Evolutionary conservation across 2,888 invertebrate genomes (phyloP).

Genomic region (Xiphydria camelus): DNA sequence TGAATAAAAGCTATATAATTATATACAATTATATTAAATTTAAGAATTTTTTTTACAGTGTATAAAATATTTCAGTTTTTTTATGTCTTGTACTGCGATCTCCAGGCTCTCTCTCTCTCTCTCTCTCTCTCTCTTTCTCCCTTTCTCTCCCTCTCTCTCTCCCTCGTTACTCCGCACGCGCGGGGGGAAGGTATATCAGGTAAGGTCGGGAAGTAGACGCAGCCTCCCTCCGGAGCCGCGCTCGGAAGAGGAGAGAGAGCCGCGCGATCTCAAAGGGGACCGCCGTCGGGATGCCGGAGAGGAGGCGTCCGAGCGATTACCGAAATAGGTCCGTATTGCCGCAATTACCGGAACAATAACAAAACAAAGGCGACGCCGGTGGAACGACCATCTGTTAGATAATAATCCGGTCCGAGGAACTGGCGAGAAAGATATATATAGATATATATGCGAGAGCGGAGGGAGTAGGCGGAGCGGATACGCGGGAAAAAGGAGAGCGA

Average conservation of each 20-base stretch:
- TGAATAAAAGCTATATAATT: no score
- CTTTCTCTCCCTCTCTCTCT: no score
- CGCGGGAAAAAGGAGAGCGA: no score
- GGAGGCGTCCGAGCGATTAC: slow-evolving; percentile 32
- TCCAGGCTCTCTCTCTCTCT: no score
- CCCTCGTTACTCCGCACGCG: neutral
- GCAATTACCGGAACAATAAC: slow-evolving; percentile 54
- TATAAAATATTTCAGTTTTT: no score
- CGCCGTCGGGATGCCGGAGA: slow-evolving; percentile 27
- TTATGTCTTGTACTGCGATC: no score
- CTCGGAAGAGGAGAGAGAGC: no score
- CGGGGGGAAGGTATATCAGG: neutral
- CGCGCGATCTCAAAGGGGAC: slow-evolving; percentile 49
- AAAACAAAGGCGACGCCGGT: slow-evolving; percentile 42
- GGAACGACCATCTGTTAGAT: slow-evolving; percentile 53
- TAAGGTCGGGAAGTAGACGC: neutral
- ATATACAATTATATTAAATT: no score
- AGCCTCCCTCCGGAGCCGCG: no score
- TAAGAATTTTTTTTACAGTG: no score
- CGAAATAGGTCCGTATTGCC: slow-evolving; percentile 41
- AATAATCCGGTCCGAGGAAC: slow-evolving; percentile 25
- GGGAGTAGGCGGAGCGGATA: neutral
- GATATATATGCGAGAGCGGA: neutral
- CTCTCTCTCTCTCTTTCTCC: no score
- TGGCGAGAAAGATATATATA: no score